Evolutionary conservation across 1,140 invertebrate species (phyloP).

Genomic region (Meloidogyne chitwoodi): DNA sequence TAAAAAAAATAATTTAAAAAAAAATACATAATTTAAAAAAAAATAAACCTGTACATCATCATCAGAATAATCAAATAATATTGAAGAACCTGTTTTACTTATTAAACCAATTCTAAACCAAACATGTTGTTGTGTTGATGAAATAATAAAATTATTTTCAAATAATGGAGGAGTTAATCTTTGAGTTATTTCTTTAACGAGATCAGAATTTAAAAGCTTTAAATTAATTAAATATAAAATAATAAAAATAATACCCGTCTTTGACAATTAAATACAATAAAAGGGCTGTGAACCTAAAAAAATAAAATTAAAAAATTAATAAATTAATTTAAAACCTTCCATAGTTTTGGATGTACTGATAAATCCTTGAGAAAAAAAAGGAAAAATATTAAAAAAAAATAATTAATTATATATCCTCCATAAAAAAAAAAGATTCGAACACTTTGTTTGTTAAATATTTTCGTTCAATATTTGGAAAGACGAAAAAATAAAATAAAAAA

Average conservation of each 20-base stretch:
- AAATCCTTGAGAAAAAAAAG: slow-evolving; percentile 27
- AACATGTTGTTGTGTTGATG: slow-evolving; percentile 46
- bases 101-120: slow-evolving; percentile 54
- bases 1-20: background rate
- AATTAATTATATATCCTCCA: no score
- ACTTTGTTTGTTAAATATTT: no score
- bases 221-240: background rate
- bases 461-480: no score
- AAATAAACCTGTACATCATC: slow-evolving; percentile 48
- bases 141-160: no score
- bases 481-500: no score
- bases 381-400: no score
- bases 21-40: background rate
- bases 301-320: background rate
- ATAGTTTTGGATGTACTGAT: slow-evolving; percentile 46
- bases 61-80: slow-evolving; percentile 36
- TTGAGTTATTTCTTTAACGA: slow-evolving; percentile 36
- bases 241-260: slow-evolving; percentile 30
- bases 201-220: slow-evolving; percentile 43
- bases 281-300: slow-evolving; percentile 40
- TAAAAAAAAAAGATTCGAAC: no score
- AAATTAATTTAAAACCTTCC: slow-evolving; percentile 16
- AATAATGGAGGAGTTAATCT: slow-evolving; percentile 31
- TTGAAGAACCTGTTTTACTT: slow-evolving; percentile 23
- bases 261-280: slow-evolving; percentile 56